phyloP scores from a whole-genome alignment of 2,888 invertebrate species.

The Autographa gamma region DNA sequence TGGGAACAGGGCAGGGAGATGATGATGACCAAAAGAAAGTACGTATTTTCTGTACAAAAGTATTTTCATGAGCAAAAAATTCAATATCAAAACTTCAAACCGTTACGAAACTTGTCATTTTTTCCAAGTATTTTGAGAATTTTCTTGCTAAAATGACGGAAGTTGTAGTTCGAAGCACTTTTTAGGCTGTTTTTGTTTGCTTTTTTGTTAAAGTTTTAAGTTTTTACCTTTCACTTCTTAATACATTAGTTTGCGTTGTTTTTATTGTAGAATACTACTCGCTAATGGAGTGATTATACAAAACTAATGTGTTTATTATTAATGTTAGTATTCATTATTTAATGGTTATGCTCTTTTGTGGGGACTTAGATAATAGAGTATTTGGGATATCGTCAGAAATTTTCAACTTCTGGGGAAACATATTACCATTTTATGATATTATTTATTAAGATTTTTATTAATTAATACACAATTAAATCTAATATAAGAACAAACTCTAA shows the following conservation, averaged over 20 bases:
- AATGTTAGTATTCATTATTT: no score
- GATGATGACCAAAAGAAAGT: neutral
- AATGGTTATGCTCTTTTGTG: no score
- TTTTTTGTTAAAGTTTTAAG: neutral
- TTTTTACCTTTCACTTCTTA: constrained; percentile 2
- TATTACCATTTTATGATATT: no score
- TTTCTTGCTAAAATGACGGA: neutral
- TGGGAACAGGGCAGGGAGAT: no score
- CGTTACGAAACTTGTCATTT: neutral
- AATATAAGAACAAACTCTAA: no score
- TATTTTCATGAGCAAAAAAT: neutral
- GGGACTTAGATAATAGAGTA: no score
- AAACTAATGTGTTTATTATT: no score
- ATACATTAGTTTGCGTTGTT: neutral
- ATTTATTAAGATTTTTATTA: no score
- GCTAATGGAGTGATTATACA: neutral
- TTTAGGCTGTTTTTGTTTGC: neutral
- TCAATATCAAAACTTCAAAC: neutral
- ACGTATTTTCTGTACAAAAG: neutral
- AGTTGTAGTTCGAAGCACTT: neutral
- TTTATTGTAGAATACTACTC: neutral
- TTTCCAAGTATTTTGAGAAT: neutral
- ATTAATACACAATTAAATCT: no score
- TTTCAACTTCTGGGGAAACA: no score
- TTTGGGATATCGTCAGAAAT: no score